Evolutionary conservation across 1,140 invertebrate species (phyloP).

Genomic region (Gonioctena quinquepunctata): DNA sequence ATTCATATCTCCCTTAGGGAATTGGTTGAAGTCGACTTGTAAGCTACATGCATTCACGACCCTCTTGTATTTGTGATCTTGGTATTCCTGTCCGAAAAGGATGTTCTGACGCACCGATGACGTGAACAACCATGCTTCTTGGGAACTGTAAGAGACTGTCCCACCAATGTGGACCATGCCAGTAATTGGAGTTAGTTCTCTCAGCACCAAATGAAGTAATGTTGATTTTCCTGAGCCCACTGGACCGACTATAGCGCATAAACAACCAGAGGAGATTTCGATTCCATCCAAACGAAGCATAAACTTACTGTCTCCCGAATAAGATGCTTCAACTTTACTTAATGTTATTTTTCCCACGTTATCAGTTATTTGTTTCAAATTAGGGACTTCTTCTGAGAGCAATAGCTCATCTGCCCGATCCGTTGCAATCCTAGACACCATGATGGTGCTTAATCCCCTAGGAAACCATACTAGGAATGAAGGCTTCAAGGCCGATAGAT

Average conservation of each 20-base stretch:
- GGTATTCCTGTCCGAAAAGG: slow-evolving; percentile 70
- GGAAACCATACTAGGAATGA: slow-evolving; percentile 73
- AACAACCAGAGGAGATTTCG: slow-evolving; percentile 64
- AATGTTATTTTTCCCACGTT: slow-evolving; percentile 54
- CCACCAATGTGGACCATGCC: slow-evolving; percentile 63
- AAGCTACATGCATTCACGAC: slow-evolving; percentile 59
- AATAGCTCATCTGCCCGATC: slow-evolving; percentile 67
- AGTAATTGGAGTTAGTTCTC: slow-evolving; percentile 70
- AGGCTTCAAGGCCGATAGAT: slow-evolving; percentile 66
- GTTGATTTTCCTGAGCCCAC: slow-evolving; percentile 82
- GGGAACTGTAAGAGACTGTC: slow-evolving; percentile 71
- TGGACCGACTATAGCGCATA: slow-evolving; percentile 75
- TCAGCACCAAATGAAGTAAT: slow-evolving; percentile 74
- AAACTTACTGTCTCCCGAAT: slow-evolving; percentile 62
- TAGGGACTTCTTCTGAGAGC: slow-evolving; percentile 62
- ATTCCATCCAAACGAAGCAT: slow-evolving; percentile 66
- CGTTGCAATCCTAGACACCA: slow-evolving; percentile 44
- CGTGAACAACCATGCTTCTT: slow-evolving; percentile 75
- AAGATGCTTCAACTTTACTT: slow-evolving; percentile 60
- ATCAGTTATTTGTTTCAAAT: slow-evolving; percentile 33
- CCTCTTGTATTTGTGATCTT: slow-evolving; percentile 68
- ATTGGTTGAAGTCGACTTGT: slow-evolving; percentile 58
- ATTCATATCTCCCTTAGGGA: slow-evolving; percentile 74
- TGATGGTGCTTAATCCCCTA: slow-evolving; percentile 70
- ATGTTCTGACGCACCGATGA: slow-evolving; percentile 73